A percentile compares a stretch with the other conserved stretches of the same genome.
These are phyloP conservation scores for Spodoptera littoralis DNA, from an alignment of 2,888 invertebrate species.

Conservation along the genomic window DNA sequence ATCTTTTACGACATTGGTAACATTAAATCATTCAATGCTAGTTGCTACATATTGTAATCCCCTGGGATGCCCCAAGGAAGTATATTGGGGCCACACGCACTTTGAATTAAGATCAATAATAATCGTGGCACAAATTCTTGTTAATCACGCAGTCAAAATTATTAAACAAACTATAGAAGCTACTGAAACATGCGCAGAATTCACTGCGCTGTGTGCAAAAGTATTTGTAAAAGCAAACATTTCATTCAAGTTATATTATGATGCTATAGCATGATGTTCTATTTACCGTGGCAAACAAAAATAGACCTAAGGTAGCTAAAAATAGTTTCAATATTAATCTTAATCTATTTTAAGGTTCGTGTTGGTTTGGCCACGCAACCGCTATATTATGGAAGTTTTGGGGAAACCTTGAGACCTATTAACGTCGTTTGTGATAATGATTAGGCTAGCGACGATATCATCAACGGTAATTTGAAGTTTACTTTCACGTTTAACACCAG, in stretches of 20 bases:
- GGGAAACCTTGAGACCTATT: conserved; percentile 41
- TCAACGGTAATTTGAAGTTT: conserved; percentile 3
- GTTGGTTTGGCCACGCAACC: conserved; percentile 41
- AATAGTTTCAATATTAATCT: conserved; percentile 51
- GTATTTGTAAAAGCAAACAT: conserved; percentile 23
- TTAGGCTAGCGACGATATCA: conserved; percentile 2
- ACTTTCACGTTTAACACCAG: background rate
- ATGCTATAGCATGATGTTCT: conserved; percentile 6
- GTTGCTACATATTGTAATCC: background rate
- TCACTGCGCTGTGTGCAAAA: too few relatives aligned
- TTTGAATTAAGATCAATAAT: too few relatives aligned
- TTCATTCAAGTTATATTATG: conserved; percentile 16
- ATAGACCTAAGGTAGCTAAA: conserved; percentile 52
- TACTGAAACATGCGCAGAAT: too few relatives aligned
- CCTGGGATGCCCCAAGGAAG: background rate
- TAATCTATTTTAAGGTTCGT: conserved; percentile 46
- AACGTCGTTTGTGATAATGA: conserved; percentile 18
- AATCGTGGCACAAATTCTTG: too few relatives aligned
- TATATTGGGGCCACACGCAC: background rate
- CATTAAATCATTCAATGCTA: background rate
- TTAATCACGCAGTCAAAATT: too few relatives aligned
- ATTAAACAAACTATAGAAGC: too few relatives aligned
- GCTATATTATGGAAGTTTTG: conserved; percentile 30
- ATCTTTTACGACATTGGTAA: background rate
- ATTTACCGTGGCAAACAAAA: conserved; percentile 44